phyloP scores from a whole-genome alignment of 1,140 invertebrate species.

The Macrobrachium nipponense region DNA sequence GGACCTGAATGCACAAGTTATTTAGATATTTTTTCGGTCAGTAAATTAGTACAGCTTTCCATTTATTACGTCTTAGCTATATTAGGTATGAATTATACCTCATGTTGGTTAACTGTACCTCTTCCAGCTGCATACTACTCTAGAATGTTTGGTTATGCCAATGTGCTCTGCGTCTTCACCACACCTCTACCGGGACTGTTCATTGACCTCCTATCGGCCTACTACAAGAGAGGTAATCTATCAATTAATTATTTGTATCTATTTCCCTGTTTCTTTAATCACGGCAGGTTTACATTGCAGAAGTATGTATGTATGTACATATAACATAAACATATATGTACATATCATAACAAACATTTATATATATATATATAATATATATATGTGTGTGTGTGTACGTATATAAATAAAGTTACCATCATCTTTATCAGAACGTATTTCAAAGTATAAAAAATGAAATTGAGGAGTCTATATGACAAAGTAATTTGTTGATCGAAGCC shows the following conservation, averaged over 20 bases:
- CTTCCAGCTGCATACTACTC: slow-evolving; percentile 8
- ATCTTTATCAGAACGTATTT: too few relatives aligned
- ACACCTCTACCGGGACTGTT: slow-evolving; percentile 25
- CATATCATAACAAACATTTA: background rate
- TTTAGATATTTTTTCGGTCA: background rate
- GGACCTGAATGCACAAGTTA: too few relatives aligned
- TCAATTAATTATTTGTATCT: background rate
- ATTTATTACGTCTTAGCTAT: background rate
- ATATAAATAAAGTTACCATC: background rate
- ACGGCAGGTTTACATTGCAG: background rate
- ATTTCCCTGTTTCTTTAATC: background rate
- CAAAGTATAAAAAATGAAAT: too few relatives aligned
- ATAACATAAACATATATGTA: background rate
- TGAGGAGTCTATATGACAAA: too few relatives aligned
- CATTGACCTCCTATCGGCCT: background rate
- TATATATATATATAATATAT: slow-evolving; percentile 12
- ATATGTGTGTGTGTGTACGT: background rate
- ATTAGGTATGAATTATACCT: background rate
- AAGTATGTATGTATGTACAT: background rate
- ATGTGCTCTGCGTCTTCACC: slow-evolving; percentile 23
- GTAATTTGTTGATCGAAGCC: too few relatives aligned
- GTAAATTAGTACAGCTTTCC: background rate
- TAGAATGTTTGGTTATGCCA: slow-evolving; percentile 22
- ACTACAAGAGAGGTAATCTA: slow-evolving; percentile 18
- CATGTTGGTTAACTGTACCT: background rate